Evolutionary conservation across 2,797 vertebrate species (phyloP).

Genomic region (Picus viridis): DNA sequence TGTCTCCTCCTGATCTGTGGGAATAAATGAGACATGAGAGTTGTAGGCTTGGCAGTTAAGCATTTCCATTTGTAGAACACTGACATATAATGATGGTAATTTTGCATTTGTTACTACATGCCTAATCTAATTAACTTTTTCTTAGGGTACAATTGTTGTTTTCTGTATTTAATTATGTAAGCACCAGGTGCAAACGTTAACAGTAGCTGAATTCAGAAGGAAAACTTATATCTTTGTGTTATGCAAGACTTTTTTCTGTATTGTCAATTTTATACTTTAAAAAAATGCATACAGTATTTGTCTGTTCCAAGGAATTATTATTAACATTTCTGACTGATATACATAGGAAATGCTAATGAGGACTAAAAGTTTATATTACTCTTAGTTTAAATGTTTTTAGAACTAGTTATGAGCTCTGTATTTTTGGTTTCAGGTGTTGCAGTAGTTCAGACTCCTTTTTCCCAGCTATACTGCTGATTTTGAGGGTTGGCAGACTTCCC

Average conservation of each 20-base stretch:
- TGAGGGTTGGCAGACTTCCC: conserved; percentile 28
- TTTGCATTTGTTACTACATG: conserved; percentile 51
- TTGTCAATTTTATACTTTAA: conserved; percentile 16
- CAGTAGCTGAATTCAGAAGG: conserved; percentile 39
- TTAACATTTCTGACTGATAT: neutral
- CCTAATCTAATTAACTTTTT: conserved; percentile 62
- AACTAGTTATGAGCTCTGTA: neutral
- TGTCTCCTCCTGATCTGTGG: conserved; percentile 36
- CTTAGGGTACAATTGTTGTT: conserved; percentile 52
- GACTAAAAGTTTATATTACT: neutral
- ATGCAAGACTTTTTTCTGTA: neutral
- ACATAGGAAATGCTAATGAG: neutral
- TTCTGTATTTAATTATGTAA: conserved; percentile 53
- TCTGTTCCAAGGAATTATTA: neutral
- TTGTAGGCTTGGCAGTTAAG: conserved; percentile 34
- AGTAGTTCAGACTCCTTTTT: neutral
- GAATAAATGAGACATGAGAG: conserved; percentile 35
- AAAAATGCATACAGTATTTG: neutral
- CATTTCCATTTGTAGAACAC: conserved; percentile 37
- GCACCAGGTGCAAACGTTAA: conserved; percentile 62
- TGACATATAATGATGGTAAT: conserved; percentile 54
- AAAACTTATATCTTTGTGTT: conserved; percentile 47
- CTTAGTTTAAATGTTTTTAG: neutral
- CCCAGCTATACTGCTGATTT: neutral
- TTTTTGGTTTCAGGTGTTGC: conserved; percentile 40